A percentile compares a stretch with the other conserved stretches of the same genome.
phyloP scores from a whole-genome alignment of 2,888 invertebrate species.

The Epirrita christyi region DNA sequence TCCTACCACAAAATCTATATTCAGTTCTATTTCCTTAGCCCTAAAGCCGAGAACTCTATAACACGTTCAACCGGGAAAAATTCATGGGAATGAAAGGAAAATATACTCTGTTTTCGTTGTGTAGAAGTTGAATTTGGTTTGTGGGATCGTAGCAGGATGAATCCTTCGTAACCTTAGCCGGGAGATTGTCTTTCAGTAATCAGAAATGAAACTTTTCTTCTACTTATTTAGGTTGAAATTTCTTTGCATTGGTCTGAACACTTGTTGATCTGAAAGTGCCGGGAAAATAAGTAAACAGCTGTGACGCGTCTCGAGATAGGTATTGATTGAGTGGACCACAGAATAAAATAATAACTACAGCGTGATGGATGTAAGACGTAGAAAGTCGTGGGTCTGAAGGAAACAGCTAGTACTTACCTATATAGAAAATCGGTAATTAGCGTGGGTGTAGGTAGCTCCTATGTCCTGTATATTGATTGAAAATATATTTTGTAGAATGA shows the following conservation, averaged over 20 bases:
- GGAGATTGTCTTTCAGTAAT: not conserved
- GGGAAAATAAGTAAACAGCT: conserved; percentile 33
- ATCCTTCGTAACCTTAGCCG: conserved; percentile 11
- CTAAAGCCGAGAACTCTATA: conserved; percentile 17
- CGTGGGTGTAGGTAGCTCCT: no score
- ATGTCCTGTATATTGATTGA: no score
- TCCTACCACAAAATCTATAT: not conserved
- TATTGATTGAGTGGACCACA: conserved; percentile 35
- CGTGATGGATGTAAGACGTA: not conserved
- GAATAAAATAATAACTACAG: conserved; percentile 2
- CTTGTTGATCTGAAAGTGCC: conserved; percentile 40
- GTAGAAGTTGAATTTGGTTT: conserved; percentile 6
- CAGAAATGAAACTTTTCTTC: conserved; percentile 6
- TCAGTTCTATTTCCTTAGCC: conserved; percentile 2
- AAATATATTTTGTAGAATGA: no score
- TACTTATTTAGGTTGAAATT: conserved; percentile 7
- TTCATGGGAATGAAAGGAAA: not conserved
- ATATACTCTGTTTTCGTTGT: conserved; percentile 2
- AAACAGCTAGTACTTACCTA: no score
- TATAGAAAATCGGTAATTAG: no score
- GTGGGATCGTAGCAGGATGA: conserved; percentile 3
- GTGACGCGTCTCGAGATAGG: conserved; percentile 30
- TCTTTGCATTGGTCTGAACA: conserved; percentile 6
- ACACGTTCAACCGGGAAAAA: not conserved
- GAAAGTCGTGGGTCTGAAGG: no score